phyloP scores from a whole-genome alignment of 2,797 vertebrate species.

The Eidolon dupreanum region DNA sequence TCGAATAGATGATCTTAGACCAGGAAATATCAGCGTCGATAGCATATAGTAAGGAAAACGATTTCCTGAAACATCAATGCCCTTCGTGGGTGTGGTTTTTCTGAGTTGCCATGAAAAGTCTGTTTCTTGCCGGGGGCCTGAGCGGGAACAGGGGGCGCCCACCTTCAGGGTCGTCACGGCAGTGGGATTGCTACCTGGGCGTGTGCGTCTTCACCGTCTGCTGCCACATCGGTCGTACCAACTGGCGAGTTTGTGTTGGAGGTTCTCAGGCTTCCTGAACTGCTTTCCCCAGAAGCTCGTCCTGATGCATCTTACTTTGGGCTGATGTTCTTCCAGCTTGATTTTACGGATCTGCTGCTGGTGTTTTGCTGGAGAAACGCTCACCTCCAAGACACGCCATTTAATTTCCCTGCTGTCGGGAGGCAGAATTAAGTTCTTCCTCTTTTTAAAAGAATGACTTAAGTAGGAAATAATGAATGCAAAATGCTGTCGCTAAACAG shows the following conservation, averaged over 20 bases:
- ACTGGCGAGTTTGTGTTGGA: background rate
- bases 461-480: slow-evolving; percentile 83
- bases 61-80: fast-evolving
- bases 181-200: too few relatives aligned
- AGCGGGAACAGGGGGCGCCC: too few relatives aligned
- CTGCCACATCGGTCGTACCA: background rate
- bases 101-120: background rate
- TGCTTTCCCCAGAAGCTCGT: background rate
- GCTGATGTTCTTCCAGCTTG: background rate
- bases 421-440: slow-evolving; percentile 78
- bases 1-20: background rate
- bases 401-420: slow-evolving; percentile 78
- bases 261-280: background rate
- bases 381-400: slow-evolving; percentile 43
- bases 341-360: background rate
- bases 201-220: too few relatives aligned
- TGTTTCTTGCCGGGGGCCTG: background rate
- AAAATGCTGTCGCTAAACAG: slow-evolving; percentile 78
- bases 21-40: background rate
- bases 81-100: background rate
- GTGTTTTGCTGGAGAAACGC: slow-evolving; percentile 50
- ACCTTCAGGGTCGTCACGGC: too few relatives aligned
- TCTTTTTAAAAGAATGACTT: slow-evolving; percentile 69
- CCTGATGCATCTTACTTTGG: background rate
- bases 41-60: background rate